Percentiles rank a stretch among this genome's conserved stretches.
phyloP scores from a whole-genome alignment of 2,113 vertebrate species.

The Leptosomus discolor region DNA sequence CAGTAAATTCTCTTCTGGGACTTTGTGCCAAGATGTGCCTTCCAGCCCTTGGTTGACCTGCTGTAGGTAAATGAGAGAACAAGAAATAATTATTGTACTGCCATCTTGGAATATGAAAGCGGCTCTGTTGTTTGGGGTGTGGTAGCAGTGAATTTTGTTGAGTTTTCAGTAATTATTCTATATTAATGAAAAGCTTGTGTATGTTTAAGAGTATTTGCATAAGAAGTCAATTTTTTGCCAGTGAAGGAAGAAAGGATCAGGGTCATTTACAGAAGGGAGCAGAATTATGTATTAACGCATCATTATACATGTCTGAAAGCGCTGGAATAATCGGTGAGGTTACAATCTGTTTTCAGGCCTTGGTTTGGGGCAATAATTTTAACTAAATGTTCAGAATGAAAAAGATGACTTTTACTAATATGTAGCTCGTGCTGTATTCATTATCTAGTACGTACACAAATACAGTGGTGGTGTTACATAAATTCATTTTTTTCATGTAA shows the following conservation, averaged over 20 bases:
- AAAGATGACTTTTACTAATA: not conserved
- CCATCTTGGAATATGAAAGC: not conserved
- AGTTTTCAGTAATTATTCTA: conserved; percentile 14
- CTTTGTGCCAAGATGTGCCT: not conserved
- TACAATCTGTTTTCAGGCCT: not conserved
- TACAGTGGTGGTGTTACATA: not conserved
- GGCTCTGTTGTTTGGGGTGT: not conserved
- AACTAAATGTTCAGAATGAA: not conserved
- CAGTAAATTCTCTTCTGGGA: not conserved
- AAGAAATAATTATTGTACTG: not conserved
- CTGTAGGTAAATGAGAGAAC: conserved; percentile 1
- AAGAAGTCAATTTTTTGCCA: conserved; percentile 16
- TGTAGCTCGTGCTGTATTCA: not conserved
- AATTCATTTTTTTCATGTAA: not conserved
- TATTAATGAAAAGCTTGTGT: conserved; percentile 15
- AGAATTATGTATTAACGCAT: conserved; percentile 21
- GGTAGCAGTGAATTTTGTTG: not conserved
- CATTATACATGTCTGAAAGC: not conserved
- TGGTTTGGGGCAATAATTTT: not conserved
- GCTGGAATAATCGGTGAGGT: not conserved
- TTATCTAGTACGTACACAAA: not conserved
- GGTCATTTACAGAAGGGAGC: not conserved
- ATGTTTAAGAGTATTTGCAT: conserved; percentile 7
- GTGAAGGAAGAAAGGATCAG: not conserved
- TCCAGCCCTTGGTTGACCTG: conserved; percentile 20